Evolutionary conservation across 2,888 invertebrate genomes (phyloP), one percentile per base, ranked within the genome.

Genomic region (Hemaris fuciformis): DNA sequence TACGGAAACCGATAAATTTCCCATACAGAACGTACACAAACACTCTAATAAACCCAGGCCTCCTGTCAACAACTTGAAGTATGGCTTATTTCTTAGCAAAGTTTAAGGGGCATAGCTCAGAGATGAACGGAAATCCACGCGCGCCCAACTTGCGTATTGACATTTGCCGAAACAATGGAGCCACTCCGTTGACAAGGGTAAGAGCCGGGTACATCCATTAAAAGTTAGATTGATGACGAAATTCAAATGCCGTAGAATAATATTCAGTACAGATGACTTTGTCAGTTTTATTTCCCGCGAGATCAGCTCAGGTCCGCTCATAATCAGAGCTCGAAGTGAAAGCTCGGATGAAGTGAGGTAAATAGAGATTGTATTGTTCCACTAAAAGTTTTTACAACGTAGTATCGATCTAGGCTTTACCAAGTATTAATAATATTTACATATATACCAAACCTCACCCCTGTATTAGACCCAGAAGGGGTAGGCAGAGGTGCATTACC

Each of bases 171-270:
- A 73, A 75, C 73, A 75, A 72, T 69, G 59, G 62, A 57, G 66
- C 45, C 43, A 34, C 38, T 38, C n/a, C 42, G 53, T 23, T 80
- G 80, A 80, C 76, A 70, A 80, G 81, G 80, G 80, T 80, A 56
- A n/a, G 66, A 59, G 43, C 53, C 42, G 62, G 63, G 61, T 59
- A 66, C 60, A 41, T 65, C 68, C 75, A 80, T 80, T 80, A 81
- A 77, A 80, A 80, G 73, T 80, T 81, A 76, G 72, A 80, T 76
- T 74, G 74, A 71, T 74, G 74, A 77, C 76, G 76, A 78, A 80
- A 78, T 75, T 72, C 67, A 69, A 75, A 77, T 70, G 70, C 72
- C n/a, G n/a, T n/a, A 65, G 71, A 73, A 74, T 76, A 70, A 67
- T 46, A 46, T 23, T 48, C 38, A 18, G 46, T 57, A 23, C 23